A percentile compares a stretch with the other conserved stretches of the same genome.
These are phyloP conservation scores for Mesorhabditis belari DNA, from an alignment of 2,888 invertebrate genomes.

Conservation along the genomic window DNA sequence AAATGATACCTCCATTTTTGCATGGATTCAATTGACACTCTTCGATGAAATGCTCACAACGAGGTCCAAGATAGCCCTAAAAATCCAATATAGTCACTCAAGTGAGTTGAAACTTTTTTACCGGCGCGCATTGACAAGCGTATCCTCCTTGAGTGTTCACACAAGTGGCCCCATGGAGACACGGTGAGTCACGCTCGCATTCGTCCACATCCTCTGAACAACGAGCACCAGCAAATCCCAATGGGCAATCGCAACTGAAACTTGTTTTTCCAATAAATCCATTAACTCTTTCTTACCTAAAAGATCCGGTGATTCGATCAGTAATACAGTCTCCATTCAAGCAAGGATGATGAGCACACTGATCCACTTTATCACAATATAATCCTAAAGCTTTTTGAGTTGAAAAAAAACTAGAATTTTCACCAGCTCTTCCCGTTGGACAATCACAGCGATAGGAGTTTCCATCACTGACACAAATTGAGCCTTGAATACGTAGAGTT, in stretches of 20 bases:
- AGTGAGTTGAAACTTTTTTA: neutral
- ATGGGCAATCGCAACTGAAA: conserved; percentile 66
- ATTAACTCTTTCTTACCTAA: neutral
- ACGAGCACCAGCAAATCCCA: neutral
- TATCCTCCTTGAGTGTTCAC: neutral
- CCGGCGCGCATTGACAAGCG: neutral
- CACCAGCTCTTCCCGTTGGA: neutral
- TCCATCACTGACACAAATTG: neutral
- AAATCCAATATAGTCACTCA: neutral
- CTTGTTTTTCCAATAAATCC: too few species aligned
- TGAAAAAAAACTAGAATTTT: too few species aligned
- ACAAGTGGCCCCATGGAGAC: neutral
- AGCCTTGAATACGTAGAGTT: neutral
- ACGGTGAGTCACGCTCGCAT: neutral
- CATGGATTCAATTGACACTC: neutral
- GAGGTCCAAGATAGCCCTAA: neutral
- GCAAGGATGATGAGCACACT: neutral
- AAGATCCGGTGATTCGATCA: neutral
- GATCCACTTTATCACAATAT: neutral
- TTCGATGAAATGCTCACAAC: neutral
- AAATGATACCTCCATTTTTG: neutral
- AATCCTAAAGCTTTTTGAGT: too few species aligned
- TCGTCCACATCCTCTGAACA: neutral
- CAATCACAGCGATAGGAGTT: neutral
- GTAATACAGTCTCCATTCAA: neutral